These are phyloP conservation scores for Papilio demoleus DNA, from an alignment of 2,888 invertebrate genomes.

Conservation along the genomic window DNA sequence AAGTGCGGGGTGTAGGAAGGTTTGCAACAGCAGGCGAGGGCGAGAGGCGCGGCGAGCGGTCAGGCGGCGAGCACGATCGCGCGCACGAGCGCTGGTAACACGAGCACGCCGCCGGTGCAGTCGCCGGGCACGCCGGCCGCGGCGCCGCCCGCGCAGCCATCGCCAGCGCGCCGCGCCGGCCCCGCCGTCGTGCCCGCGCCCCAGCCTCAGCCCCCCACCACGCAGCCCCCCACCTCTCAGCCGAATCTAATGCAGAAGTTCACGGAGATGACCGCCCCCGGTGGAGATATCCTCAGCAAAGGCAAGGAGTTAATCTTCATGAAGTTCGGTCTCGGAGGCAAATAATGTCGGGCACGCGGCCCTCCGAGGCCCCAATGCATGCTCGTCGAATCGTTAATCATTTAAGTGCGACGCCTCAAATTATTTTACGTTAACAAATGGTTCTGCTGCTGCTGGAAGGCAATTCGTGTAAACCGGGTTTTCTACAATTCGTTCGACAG, in stretches of 20 bases:
- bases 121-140: constrained; percentile 54
- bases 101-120: constrained; percentile 72
- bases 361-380: constrained; percentile 51
- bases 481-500: constrained; percentile 62
- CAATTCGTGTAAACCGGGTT: constrained; percentile 57
- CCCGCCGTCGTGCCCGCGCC: constrained; percentile 77
- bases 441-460: constrained; percentile 50
- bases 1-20: constrained; percentile 42
- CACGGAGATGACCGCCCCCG: constrained; percentile 94
- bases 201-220: constrained; percentile 67
- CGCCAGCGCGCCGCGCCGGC: constrained; percentile 67
- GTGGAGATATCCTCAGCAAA: constrained; percentile 95
- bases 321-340: constrained; percentile 94
- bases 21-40: constrained; percentile 73
- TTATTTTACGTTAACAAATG: constrained; percentile 44
- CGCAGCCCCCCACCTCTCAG: constrained; percentile 73
- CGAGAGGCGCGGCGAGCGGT: constrained; percentile 80
- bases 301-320: constrained; percentile 97
- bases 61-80: constrained; percentile 80
- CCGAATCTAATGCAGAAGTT: constrained; percentile 95
- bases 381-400: constrained; percentile 42
- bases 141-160: constrained; percentile 48
- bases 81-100: constrained; percentile 86
- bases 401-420: constrained; percentile 45
- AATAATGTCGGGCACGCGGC: constrained; percentile 82